Conservation (phyloP, 2,888 invertebrate species). For the Drosophila subsilvestris region DNA sequence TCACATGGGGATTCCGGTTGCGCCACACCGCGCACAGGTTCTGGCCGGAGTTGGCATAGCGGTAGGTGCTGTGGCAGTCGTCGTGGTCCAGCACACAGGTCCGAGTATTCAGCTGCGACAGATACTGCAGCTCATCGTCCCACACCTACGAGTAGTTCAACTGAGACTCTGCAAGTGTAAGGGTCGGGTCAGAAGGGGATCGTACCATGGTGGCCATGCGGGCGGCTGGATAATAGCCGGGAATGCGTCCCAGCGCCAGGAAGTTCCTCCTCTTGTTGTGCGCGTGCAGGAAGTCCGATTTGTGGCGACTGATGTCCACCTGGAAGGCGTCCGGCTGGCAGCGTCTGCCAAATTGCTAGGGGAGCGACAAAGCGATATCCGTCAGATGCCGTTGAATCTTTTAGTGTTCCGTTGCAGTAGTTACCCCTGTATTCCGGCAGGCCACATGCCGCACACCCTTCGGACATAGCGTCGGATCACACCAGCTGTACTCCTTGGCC, state of each 20-base stretch:
- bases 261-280: constrained; percentile 82
- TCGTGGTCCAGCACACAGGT: constrained; percentile 83
- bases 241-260: constrained; percentile 81
- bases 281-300: constrained; percentile 76
- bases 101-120: constrained; percentile 81
- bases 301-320: constrained; percentile 74
- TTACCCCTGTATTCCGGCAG: constrained; percentile 81
- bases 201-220: constrained; percentile 83
- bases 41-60: constrained; percentile 81
- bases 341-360: constrained; percentile 73
- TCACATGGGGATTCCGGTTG: constrained; percentile 69
- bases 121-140: constrained; percentile 83
- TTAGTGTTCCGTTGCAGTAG: constrained; percentile 28
- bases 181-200: too few relatives aligned
- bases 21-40: constrained; percentile 82
- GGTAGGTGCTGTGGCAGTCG: constrained; percentile 82
- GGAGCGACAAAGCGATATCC: neutral
- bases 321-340: constrained; percentile 79
- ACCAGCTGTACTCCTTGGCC: constrained; percentile 71
- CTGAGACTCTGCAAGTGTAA: neutral
- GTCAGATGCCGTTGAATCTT: neutral
- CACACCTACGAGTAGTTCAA: constrained; percentile 66
- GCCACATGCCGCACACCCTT: constrained; percentile 76
- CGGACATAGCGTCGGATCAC: constrained; percentile 76
- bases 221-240: constrained; percentile 82